A percentile compares a stretch with the other conserved stretches of the same genome.
Conservation (phyloP, 2,888 invertebrate species). For the Zygogramma bicolorata region DNA sequence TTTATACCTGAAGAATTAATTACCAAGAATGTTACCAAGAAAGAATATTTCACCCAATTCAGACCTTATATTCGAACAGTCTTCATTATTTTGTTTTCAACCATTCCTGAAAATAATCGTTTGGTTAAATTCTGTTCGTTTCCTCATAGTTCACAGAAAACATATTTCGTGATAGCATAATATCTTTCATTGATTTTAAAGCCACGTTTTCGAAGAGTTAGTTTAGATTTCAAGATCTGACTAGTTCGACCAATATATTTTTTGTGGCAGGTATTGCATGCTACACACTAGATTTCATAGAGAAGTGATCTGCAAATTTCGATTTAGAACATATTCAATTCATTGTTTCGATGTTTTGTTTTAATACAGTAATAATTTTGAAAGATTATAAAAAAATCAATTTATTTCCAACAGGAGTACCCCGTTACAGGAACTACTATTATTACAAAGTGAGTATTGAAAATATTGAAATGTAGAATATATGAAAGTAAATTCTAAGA, state of each 20-base stretch:
- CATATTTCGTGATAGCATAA: neutral
- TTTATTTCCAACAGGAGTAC: too few species aligned
- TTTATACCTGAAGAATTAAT: neutral
- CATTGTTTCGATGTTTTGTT: neutral
- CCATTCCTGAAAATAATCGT: neutral
- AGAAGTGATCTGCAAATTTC: too few species aligned
- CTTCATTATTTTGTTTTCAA: neutral
- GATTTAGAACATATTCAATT: too few species aligned
- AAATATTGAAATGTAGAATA: too few species aligned
- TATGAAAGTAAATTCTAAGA: too few species aligned
- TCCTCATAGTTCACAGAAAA: neutral
- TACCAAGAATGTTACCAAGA: neutral
- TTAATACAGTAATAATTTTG: neutral
- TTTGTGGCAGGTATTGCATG: neutral
- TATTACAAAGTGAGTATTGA: too few species aligned
- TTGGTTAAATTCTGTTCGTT: neutral
- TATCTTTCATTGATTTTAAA: neutral
- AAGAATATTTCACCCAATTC: neutral
- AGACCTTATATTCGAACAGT: neutral
- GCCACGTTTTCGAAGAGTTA: neutral
- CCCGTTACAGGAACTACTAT: too few species aligned
- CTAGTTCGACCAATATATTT: neutral
- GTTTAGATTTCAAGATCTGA: neutral
- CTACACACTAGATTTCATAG: neutral
- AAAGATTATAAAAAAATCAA: too few species aligned